Conservation (phyloP, 2,888 invertebrate species). For the Cryptops parisi region DNA sequence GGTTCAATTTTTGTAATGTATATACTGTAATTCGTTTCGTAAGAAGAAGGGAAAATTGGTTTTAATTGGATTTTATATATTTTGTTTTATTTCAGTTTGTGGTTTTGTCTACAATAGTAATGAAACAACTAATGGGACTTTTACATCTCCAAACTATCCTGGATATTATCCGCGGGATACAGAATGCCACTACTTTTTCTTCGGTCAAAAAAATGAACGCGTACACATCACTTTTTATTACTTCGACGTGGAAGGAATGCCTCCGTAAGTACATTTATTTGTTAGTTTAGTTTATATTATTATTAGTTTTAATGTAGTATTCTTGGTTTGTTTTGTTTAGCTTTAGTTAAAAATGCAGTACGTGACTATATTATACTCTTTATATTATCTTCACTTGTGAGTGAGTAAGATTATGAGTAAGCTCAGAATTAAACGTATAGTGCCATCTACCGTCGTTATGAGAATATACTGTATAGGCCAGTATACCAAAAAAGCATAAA, state of each 20-base stretch:
- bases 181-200: slow-evolving; percentile 81
- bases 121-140: slow-evolving; percentile 55
- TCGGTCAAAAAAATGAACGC: slow-evolving; percentile 59
- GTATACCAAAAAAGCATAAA: too few relatives aligned
- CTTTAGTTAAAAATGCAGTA: not conserved
- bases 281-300: not conserved
- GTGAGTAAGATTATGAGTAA: too few relatives aligned
- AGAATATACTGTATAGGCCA: too few relatives aligned
- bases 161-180: slow-evolving; percentile 79
- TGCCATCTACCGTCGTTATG: too few relatives aligned
- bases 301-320: too few relatives aligned
- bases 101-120: slow-evolving; percentile 79
- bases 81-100: slow-evolving; percentile 36
- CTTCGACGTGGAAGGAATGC: slow-evolving; percentile 87
- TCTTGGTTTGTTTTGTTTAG: not conserved
- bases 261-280: slow-evolving; percentile 54
- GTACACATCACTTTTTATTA: slow-evolving; percentile 73
- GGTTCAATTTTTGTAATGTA: too few relatives aligned
- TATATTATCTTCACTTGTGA: too few relatives aligned
- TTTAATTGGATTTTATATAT: not conserved
- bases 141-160: slow-evolving; percentile 79
- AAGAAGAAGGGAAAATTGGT: not conserved
- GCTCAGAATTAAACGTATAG: too few relatives aligned
- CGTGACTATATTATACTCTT: not conserved
- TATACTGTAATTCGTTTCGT: too few relatives aligned